Evolutionary conservation across 2,888 invertebrate genomes (phyloP).

Genomic region (Tenodera sinensis): DNA sequence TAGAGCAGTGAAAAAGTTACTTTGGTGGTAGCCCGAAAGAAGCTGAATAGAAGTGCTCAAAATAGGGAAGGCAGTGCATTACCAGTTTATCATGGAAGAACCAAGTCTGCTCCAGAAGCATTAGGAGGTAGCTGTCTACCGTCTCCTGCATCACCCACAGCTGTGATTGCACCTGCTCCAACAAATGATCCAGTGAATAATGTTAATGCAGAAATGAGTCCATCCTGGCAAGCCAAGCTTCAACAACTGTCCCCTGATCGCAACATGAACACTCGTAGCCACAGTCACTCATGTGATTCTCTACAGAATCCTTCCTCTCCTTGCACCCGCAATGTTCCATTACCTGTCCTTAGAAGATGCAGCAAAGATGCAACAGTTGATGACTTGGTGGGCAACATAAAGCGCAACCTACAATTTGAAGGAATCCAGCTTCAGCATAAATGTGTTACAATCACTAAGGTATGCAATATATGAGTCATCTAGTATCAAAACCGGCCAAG

Average conservation of each 20-base stretch:
- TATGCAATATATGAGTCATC: slow-evolving; percentile 24
- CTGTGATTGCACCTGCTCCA: neutral
- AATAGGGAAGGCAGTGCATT: slow-evolving; percentile 9
- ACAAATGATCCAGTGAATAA: neutral
- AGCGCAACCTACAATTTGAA: slow-evolving; percentile 19
- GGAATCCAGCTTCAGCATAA: slow-evolving; percentile 35
- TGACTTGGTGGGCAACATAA: slow-evolving; percentile 4
- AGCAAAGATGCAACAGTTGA: slow-evolving; percentile 7
- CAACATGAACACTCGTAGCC: slow-evolving; percentile 20
- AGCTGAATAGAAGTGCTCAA: slow-evolving; percentile 23
- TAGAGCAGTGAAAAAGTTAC: slow-evolving; percentile 33
- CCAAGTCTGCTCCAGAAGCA: slow-evolving; percentile 36
- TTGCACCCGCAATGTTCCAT: neutral
- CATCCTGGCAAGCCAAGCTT: slow-evolving; percentile 1
- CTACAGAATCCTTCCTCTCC: slow-evolving; percentile 12
- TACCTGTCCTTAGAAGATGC: slow-evolving; percentile 3
- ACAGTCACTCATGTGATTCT: slow-evolving; percentile 25
- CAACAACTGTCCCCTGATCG: slow-evolving; percentile 17
- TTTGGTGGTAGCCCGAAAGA: slow-evolving; percentile 33
- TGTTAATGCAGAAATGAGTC: neutral
- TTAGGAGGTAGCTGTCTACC: slow-evolving; percentile 13
- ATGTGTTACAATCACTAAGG: slow-evolving; percentile 38
- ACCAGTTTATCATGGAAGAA: slow-evolving; percentile 34
- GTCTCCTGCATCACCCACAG: neutral
- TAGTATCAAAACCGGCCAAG: no score